These are phyloP conservation scores for Diaperis boleti DNA, from an alignment of 2,888 invertebrate species.

Conservation along the genomic window DNA sequence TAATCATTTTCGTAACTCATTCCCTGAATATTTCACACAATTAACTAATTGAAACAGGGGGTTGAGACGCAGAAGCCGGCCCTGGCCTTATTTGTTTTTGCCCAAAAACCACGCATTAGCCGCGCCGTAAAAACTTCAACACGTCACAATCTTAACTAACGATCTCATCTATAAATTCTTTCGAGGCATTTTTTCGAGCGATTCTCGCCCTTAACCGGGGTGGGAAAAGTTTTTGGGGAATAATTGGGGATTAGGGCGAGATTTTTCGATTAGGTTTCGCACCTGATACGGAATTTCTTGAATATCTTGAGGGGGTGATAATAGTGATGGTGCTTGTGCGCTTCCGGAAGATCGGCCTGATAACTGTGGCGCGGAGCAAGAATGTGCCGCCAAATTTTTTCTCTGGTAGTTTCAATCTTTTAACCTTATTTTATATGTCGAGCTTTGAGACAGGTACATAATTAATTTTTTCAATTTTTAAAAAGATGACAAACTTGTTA, in stretches of 20 bases:
- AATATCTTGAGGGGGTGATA: constrained; percentile 11
- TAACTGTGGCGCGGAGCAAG: too few species aligned
- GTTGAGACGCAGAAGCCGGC: not conserved
- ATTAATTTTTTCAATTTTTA: too few species aligned
- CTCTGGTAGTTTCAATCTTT: too few species aligned
- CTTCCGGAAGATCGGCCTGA: too few species aligned
- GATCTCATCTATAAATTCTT: constrained; percentile 55
- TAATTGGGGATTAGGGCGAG: constrained; percentile 60
- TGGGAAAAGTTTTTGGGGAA: constrained; percentile 53
- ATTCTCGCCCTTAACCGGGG: constrained; percentile 16
- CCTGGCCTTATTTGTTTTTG: constrained; percentile 20
- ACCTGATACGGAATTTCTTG: constrained; percentile 57
- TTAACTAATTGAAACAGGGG: constrained; percentile 37
- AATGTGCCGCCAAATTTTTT: too few species aligned
- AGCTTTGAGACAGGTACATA: too few species aligned
- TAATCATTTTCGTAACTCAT: constrained; percentile 53
- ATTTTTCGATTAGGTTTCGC: constrained; percentile 60
- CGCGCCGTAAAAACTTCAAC: constrained; percentile 52
- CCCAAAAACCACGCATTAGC: constrained; percentile 17
- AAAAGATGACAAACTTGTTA: too few species aligned
- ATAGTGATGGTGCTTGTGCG: too few species aligned
- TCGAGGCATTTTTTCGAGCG: constrained; percentile 45
- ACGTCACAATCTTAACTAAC: constrained; percentile 53
- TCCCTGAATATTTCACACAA: constrained; percentile 39
- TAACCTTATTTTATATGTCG: too few species aligned